Conservation (phyloP, 2,797 vertebrate genomes). For the Babyrousa celebensis region DNA sequence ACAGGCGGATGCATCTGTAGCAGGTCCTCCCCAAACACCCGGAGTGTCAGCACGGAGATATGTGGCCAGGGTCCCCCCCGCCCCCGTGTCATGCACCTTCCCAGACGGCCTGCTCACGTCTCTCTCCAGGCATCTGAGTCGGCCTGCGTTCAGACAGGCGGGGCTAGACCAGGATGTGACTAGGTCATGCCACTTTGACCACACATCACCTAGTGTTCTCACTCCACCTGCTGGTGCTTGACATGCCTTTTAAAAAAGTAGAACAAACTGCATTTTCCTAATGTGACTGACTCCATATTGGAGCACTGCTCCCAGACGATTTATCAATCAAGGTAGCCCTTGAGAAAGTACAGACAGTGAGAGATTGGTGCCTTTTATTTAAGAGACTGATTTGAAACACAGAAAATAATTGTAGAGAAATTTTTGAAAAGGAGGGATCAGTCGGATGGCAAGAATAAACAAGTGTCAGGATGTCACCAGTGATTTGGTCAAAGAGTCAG, state of each 20-base stretch:
- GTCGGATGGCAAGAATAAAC: too few relatives aligned
- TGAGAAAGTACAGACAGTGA: neutral
- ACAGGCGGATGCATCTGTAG: neutral
- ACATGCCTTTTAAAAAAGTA: neutral
- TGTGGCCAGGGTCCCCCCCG: neutral
- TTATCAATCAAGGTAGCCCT: neutral
- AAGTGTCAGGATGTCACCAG: neutral
- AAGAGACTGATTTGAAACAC: neutral
- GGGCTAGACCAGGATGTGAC: neutral
- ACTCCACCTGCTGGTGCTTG: neutral
- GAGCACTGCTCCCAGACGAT: neutral
- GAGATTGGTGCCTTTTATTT: neutral
- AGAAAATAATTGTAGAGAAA: neutral
- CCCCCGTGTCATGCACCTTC: neutral
- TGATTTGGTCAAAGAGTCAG: neutral
- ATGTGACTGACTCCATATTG: neutral
- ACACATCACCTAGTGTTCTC: neutral
- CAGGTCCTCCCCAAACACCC: neutral
- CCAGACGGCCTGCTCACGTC: neutral
- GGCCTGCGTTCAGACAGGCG: neutral
- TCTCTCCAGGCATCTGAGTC: neutral
- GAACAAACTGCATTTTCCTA: conserved; percentile 7
- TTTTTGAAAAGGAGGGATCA: neutral
- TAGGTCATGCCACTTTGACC: neutral
- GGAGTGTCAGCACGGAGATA: neutral